phyloP scores from a whole-genome alignment of 2,888 invertebrate genomes.

The Halocaridina rubra region DNA sequence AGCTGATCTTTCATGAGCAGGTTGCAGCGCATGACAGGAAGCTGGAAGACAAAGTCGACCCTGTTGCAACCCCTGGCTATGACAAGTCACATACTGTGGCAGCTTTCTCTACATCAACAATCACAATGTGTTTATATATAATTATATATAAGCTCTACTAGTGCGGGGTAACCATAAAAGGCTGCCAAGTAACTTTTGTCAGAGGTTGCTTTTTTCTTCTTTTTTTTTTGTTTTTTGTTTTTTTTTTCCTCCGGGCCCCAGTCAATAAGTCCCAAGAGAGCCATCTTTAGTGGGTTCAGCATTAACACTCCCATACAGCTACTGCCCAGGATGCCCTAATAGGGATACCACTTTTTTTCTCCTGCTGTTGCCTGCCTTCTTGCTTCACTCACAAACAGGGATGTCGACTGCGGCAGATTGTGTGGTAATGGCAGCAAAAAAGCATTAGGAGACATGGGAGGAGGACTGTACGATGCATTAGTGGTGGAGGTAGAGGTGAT shows the following conservation, averaged over 20 bases:
- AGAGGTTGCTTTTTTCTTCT: too few species aligned
- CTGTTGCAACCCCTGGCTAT: constrained; percentile 45
- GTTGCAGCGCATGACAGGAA: constrained; percentile 56
- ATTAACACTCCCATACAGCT: too few species aligned
- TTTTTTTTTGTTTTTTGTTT: too few species aligned
- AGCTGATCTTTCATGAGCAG: constrained; percentile 53
- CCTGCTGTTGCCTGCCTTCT: constrained; percentile 59
- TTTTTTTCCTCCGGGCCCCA: constrained; percentile 38
- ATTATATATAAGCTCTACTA: constrained; percentile 52
- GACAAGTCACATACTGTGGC: constrained; percentile 34
- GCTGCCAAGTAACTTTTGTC: constrained; percentile 46
- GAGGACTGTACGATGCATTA: too few species aligned
- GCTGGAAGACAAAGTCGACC: constrained; percentile 59
- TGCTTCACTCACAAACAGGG: constrained; percentile 28
- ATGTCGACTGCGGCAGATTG: constrained; percentile 23
- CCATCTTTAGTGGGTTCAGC: too few species aligned
- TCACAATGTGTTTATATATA: constrained; percentile 38
- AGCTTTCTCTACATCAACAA: constrained; percentile 58
- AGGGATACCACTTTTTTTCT: constrained; percentile 62
- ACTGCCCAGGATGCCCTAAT: constrained; percentile 50
- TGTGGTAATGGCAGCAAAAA: constrained; percentile 20
- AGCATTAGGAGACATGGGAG: constrained; percentile 33
- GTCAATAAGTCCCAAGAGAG: constrained; percentile 25
- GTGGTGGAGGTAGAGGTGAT: constrained; percentile 25
- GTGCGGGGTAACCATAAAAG: constrained; percentile 50